A percentile compares a stretch with the other conserved stretches of the same genome.
phyloP scores from a whole-genome alignment of 2,888 invertebrate genomes.

The Drosophila nr. fundita region DNA sequence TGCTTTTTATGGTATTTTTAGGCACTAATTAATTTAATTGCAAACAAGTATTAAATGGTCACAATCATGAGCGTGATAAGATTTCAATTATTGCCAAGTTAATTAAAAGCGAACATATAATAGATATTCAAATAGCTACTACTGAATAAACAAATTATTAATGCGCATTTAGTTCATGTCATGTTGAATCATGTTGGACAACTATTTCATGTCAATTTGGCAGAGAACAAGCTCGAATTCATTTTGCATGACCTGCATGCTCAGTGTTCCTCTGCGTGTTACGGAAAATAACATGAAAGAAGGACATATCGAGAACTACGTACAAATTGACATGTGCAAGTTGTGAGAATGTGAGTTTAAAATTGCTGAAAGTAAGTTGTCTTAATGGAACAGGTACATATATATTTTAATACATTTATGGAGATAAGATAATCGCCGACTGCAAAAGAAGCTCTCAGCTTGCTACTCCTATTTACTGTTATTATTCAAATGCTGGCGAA shows the following conservation, averaged over 20 bases:
- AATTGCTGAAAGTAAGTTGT: not conserved
- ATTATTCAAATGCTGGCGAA: conserved; percentile 22
- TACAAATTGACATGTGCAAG: not conserved
- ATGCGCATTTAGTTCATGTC: conserved; percentile 5
- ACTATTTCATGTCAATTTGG: not conserved
- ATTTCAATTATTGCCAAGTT: not conserved
- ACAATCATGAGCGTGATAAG: not conserved
- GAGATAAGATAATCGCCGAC: conserved; percentile 2
- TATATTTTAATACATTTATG: not conserved
- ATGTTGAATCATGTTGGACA: not conserved
- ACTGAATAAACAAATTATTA: not conserved
- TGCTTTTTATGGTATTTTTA: not conserved
- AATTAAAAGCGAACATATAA: not conserved
- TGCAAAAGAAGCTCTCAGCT: conserved; percentile 17
- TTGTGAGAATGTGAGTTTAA: not conserved
- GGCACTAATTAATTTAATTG: not conserved
- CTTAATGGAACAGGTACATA: not conserved
- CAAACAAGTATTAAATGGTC: not conserved
- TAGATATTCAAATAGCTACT: not conserved
- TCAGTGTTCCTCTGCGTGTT: conserved; percentile 5
- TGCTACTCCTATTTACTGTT: not conserved
- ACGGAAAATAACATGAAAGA: not conserved
- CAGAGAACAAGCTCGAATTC: not conserved
- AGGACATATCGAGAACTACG: not conserved
- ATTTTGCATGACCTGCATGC: not conserved